Evolutionary conservation across 2,797 vertebrate species (phyloP).

Genomic region (Diplodus puntazzo): DNA sequence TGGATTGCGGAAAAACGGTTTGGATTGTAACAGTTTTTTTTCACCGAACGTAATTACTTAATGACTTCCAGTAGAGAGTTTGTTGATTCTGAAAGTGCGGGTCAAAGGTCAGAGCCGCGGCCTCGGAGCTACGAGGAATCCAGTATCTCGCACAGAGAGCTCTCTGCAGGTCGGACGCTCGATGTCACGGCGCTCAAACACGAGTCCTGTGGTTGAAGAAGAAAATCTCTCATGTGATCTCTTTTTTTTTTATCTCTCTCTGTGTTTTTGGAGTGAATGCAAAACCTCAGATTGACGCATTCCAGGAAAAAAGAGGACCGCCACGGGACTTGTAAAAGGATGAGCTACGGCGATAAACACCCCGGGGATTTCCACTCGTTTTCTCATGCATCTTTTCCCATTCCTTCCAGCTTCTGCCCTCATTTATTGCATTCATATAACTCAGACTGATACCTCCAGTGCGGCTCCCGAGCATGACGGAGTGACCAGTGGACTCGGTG

Average conservation of each 20-base stretch:
- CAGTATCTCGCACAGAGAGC: slow-evolving; percentile 13
- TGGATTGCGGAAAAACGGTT: slow-evolving; percentile 45
- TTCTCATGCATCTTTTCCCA: not conserved
- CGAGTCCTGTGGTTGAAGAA: not conserved
- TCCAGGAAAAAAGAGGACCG: not conserved
- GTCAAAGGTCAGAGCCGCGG: slow-evolving; percentile 35
- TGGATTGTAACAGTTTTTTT: slow-evolving; percentile 22
- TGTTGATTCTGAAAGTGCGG: slow-evolving; percentile 6
- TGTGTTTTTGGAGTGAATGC: not conserved
- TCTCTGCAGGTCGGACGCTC: slow-evolving; percentile 10
- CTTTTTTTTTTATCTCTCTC: too few species aligned
- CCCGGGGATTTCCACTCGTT: slow-evolving; percentile 22
- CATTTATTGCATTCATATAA: too few species aligned
- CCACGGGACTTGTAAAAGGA: slow-evolving; percentile 1
- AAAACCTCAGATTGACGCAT: slow-evolving; percentile 14
- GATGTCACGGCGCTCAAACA: not conserved
- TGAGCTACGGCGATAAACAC: not conserved
- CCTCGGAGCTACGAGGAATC: slow-evolving; percentile 27
- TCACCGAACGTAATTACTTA: slow-evolving; percentile 15
- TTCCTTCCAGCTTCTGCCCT: not conserved
- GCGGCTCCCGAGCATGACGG: slow-evolving; percentile 9
- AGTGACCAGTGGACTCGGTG: slow-evolving; percentile 56
- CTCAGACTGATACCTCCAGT: not conserved
- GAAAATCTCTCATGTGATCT: not conserved
- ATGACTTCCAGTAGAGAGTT: slow-evolving; percentile 43